Conservation (phyloP, 2,888 invertebrate species). For the Bursaphelenchus okinawaensis region DNA sequence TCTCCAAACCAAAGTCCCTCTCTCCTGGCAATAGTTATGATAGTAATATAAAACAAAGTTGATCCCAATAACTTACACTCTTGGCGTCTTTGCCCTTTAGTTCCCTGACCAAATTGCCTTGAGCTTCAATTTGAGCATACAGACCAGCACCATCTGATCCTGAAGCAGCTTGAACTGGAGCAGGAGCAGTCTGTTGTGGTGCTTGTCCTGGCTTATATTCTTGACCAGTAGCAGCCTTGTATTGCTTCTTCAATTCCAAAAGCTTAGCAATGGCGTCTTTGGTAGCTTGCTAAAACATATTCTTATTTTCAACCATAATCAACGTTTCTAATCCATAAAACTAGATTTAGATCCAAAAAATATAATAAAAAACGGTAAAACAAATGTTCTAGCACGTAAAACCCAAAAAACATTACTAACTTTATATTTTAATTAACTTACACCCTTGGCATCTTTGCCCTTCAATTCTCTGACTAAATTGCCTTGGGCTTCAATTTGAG, state of each 20-base stretch:
- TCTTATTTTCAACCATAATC: too few species aligned
- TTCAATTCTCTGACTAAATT: slow-evolving; percentile 64
- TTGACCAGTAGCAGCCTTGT: slow-evolving; percentile 68
- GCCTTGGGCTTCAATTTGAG: slow-evolving; percentile 65
- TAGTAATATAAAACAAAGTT: too few species aligned
- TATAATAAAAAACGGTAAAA: neutral
- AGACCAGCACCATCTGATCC: slow-evolving; percentile 23
- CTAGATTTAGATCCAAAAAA: too few species aligned
- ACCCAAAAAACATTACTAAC: too few species aligned
- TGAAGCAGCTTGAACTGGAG: neutral
- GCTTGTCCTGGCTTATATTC: slow-evolving; percentile 26
- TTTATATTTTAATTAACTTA: slow-evolving; percentile 22
- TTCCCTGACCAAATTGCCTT: slow-evolving; percentile 66
- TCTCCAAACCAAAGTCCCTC: too few species aligned
- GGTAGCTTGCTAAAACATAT: slow-evolving; percentile 56
- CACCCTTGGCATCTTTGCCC: slow-evolving; percentile 57
- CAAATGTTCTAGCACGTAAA: too few species aligned
- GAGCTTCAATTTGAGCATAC: slow-evolving; percentile 62
- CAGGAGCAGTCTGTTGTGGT: neutral
- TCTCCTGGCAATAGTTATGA: too few species aligned
- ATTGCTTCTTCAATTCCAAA: slow-evolving; percentile 71
- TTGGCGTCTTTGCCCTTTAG: slow-evolving; percentile 58
- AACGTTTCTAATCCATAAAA: too few species aligned
- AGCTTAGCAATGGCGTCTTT: slow-evolving; percentile 64
- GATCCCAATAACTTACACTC: slow-evolving; percentile 46